phyloP scores from a whole-genome alignment of 2,888 invertebrate species.

The Drosophila antonietae region DNA sequence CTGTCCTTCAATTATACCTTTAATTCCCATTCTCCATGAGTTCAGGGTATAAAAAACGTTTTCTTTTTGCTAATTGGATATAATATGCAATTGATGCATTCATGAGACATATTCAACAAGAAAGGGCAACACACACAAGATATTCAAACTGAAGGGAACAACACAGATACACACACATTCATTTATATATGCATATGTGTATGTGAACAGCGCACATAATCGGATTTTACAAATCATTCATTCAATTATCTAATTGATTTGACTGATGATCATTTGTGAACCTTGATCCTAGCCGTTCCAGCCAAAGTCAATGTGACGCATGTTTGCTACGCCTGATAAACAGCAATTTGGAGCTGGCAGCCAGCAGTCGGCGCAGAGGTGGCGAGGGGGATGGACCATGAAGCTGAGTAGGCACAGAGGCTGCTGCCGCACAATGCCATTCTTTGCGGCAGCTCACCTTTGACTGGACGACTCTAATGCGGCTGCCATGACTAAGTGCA shows the following conservation, averaged over 20 bases:
- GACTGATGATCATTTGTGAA: conserved; percentile 81
- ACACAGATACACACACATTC: conserved; percentile 3
- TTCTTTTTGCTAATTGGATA: conserved; percentile 23
- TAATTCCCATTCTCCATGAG: too few relatives aligned
- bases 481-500: conserved; percentile 70
- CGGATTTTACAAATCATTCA: conserved; percentile 81
- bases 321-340: conserved; percentile 75
- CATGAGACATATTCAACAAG: conserved; percentile 45
- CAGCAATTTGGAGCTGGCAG: conserved; percentile 30
- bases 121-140: conserved; percentile 29
- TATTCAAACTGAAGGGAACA: conserved; percentile 14
- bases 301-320: conserved; percentile 72
- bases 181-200: not conserved
- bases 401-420: not conserved
- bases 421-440: conserved; percentile 26
- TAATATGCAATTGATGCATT: conserved; percentile 30
- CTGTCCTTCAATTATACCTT: too few relatives aligned
- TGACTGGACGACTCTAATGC: conserved; percentile 49
- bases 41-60: conserved; percentile 22
- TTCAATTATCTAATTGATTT: conserved; percentile 80
- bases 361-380: conserved; percentile 7
- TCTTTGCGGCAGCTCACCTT: conserved; percentile 43
- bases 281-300: conserved; percentile 64
- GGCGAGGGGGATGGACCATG: too few relatives aligned
- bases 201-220: conserved; percentile 58